phyloP scores from a whole-genome alignment of 2,113 vertebrate genomes.

The Ptyas mucosa region DNA sequence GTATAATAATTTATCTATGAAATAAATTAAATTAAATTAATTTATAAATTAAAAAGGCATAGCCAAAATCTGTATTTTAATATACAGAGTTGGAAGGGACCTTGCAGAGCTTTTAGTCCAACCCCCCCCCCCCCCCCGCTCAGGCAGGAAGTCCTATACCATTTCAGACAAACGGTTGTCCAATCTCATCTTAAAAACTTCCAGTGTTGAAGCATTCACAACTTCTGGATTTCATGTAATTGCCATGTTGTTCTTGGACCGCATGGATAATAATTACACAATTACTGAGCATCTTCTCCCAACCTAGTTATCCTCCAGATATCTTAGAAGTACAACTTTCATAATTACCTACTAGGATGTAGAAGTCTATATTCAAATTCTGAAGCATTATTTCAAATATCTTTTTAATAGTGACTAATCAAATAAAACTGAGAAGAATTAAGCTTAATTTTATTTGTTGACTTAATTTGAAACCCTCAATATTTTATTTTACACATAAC shows the following conservation, averaged over 20 bases:
- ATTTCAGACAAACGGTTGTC: neutral
- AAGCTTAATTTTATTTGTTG: neutral
- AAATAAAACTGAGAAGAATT: neutral
- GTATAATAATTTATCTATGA: neutral
- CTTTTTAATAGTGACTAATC: neutral
- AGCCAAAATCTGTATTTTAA: neutral
- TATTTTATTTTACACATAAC: constrained; percentile 1
- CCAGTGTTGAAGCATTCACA: neutral
- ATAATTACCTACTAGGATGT: neutral
- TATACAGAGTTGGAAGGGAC: neutral
- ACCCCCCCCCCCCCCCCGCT: neutral
- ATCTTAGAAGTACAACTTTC: neutral
- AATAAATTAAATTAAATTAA: neutral
- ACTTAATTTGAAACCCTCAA: neutral
- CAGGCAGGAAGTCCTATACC: neutral
- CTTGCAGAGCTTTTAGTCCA: neutral
- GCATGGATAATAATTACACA: neutral
- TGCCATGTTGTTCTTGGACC: neutral
- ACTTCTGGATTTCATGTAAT: neutral
- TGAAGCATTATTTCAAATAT: neutral
- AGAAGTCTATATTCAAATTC: neutral
- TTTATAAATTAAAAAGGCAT: neutral
- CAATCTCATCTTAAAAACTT: neutral
- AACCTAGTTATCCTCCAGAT: neutral
- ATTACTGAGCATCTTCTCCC: neutral